A percentile compares a stretch with the other conserved stretches of the same genome.
These are phyloP conservation scores for Zosterops pallidus DNA, from an alignment of 2,113 vertebrate genomes.

Conservation along the genomic window DNA sequence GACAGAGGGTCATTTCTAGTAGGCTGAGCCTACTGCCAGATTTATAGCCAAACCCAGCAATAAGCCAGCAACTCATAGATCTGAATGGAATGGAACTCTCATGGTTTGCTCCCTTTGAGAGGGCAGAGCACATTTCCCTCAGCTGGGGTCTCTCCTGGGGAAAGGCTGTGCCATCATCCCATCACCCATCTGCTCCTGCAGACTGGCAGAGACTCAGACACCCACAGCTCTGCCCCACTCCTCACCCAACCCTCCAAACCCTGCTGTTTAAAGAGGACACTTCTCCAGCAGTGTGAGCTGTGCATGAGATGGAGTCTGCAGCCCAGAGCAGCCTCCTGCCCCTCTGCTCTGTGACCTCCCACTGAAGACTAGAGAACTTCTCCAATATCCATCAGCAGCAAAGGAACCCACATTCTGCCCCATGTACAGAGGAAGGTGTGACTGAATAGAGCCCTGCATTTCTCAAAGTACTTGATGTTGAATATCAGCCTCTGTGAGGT, in stretches of 20 bases:
- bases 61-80: neutral
- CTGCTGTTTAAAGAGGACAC: neutral
- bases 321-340: neutral
- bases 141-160: neutral
- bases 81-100: neutral
- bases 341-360: neutral
- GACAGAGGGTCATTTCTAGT: neutral
- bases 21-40: neutral
- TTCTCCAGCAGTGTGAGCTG: neutral
- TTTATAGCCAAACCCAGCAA: neutral
- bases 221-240: rapidly evolving
- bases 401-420: neutral
- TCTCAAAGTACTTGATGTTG: neutral
- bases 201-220: neutral
- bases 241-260: neutral
- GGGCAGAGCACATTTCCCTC: rapidly evolving
- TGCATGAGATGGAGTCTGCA: rapidly evolving
- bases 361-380: neutral
- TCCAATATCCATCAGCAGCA: neutral
- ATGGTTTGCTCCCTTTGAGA: neutral
- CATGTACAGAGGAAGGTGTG: neutral
- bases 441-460: neutral
- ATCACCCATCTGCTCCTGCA: rapidly evolving
- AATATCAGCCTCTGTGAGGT: neutral
- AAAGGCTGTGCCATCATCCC: too few relatives aligned